phyloP scores from a whole-genome alignment of 1,140 invertebrate species.

The Sinonovacula constricta region DNA sequence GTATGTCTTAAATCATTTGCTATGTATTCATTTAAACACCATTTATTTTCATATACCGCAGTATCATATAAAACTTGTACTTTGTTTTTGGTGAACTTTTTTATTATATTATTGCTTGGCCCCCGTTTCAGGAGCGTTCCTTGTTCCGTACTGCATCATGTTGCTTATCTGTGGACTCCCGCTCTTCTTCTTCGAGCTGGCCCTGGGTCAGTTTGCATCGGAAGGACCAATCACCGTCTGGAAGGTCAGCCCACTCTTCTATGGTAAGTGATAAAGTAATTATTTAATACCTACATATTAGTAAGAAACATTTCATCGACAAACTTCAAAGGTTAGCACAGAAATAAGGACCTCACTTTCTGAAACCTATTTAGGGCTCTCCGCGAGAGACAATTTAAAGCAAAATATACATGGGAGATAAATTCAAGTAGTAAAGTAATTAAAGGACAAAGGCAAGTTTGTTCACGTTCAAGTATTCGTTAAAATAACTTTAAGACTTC shows the following conservation, averaged over 20 bases:
- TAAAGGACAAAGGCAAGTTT: too few species aligned
- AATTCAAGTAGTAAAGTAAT: neutral
- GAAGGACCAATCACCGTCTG: constrained; percentile 60
- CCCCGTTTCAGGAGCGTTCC: constrained; percentile 66
- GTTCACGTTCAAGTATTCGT: too few species aligned
- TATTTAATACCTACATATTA: neutral
- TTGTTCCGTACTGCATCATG: constrained; percentile 76
- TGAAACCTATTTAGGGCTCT: too few species aligned
- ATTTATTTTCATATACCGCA: neutral
- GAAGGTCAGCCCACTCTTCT: constrained; percentile 64
- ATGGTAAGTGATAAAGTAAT: constrained; percentile 80
- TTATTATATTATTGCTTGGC: too few species aligned
- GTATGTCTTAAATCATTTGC: constrained; percentile 77
- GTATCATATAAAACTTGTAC: neutral
- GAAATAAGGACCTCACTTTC: neutral
- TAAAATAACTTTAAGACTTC: neutral
- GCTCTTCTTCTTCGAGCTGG: constrained; percentile 76
- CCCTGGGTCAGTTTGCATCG: constrained; percentile 73
- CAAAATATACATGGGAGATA: too few species aligned
- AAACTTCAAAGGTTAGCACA: neutral
- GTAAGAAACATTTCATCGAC: neutral
- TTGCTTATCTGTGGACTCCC: constrained; percentile 73
- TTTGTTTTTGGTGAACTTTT: too few species aligned
- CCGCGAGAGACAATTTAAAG: too few species aligned
- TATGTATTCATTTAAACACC: constrained; percentile 74